A percentile compares a stretch with the other conserved stretches of the same genome.
phyloP scores from a whole-genome alignment of 2,888 invertebrate genomes.

The Mimas tiliae region DNA sequence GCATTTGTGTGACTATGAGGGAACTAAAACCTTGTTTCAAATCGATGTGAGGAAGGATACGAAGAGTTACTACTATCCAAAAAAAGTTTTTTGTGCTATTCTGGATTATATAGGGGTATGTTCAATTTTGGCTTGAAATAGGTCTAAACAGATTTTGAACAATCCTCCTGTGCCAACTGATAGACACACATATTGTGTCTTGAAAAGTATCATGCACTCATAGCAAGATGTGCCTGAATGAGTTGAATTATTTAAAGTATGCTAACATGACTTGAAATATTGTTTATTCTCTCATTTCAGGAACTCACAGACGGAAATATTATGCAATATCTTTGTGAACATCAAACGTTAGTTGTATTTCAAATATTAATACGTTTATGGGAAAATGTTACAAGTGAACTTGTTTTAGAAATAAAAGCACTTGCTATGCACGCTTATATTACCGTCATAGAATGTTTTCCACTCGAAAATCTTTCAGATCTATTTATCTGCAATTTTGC shows the following conservation, averaged over 20 bases:
- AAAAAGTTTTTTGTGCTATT: constrained; percentile 63
- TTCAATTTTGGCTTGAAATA: constrained; percentile 22
- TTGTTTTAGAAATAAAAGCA: constrained; percentile 79
- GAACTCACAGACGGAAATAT: constrained; percentile 63
- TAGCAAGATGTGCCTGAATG: too few relatives aligned
- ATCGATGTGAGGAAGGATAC: constrained; percentile 55
- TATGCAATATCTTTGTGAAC: constrained; percentile 69
- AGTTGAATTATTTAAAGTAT: not conserved
- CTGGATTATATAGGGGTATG: constrained; percentile 77
- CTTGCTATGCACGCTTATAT: constrained; percentile 84
- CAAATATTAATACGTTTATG: constrained; percentile 80
- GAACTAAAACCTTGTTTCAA: constrained; percentile 57
- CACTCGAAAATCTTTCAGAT: constrained; percentile 71
- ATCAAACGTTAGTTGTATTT: constrained; percentile 80
- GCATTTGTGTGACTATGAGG: constrained; percentile 65
- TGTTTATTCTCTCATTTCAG: constrained; percentile 46
- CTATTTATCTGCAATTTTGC: constrained; percentile 84
- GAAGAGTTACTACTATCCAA: constrained; percentile 70
- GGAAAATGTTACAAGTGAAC: constrained; percentile 72
- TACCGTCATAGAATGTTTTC: constrained; percentile 75
- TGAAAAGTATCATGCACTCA: too few relatives aligned
- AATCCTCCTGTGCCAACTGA: too few relatives aligned
- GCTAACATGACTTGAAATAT: constrained; percentile 2
- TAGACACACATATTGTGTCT: too few relatives aligned
- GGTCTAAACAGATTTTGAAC: too few relatives aligned